Conservation (phyloP, 2,113 vertebrate species). For the Malaclemys terrapin region DNA sequence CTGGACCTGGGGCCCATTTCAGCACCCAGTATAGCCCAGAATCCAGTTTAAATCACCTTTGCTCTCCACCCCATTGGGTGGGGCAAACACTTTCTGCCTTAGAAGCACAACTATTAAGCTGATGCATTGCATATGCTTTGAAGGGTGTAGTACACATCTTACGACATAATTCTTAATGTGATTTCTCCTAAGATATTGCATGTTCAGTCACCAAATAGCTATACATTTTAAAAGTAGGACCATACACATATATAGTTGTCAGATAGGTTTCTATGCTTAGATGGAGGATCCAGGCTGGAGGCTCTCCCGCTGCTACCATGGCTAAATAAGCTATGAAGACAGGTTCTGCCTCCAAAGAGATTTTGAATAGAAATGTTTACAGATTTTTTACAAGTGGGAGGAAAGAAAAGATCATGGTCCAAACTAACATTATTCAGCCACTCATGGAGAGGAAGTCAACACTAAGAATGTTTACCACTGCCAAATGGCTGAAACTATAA, state of each 20-base stretch:
- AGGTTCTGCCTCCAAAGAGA: not conserved
- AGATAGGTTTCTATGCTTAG: not conserved
- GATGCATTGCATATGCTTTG: rapidly evolving
- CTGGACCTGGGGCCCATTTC: not conserved
- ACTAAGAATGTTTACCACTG: not conserved
- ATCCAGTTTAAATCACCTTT: not conserved
- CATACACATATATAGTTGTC: not conserved
- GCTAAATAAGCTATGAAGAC: not conserved
- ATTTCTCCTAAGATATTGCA: not conserved
- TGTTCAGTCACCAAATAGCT: not conserved
- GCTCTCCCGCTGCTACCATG: not conserved
- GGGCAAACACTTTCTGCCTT: not conserved
- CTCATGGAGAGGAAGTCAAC: not conserved
- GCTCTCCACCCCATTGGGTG: not conserved
- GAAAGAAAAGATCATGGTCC: not conserved
- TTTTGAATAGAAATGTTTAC: not conserved
- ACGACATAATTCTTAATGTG: rapidly evolving
- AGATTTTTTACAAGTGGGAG: not conserved
- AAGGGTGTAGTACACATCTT: not conserved
- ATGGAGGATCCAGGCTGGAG: rapidly evolving
- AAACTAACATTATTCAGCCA: not conserved
- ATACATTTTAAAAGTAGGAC: not conserved
- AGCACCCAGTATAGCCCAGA: not conserved
- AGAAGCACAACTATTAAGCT: not conserved
- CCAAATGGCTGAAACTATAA: not conserved